Evolutionary conservation across 2,797 vertebrate genomes (phyloP).

Genomic region (Botia almorhae): DNA sequence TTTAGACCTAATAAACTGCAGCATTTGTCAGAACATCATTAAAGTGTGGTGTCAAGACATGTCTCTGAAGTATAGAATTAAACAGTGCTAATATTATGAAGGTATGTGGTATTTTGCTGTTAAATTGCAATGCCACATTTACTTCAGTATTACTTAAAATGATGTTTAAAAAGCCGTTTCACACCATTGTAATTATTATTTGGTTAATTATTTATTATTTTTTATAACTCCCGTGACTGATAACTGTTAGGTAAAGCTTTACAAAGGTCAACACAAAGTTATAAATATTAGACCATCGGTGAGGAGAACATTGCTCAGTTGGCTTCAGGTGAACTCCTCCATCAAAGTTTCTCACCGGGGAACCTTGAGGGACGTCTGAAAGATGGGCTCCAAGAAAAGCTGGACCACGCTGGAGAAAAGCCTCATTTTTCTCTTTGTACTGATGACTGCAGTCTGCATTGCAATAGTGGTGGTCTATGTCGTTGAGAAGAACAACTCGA

Average conservation of each 20-base stretch:
- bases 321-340: slow-evolving; percentile 7
- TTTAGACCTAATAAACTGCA: no score
- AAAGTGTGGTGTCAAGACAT: no score
- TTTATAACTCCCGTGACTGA: neutral
- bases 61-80: no score
- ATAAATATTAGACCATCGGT: slow-evolving; percentile 41
- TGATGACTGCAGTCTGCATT: slow-evolving; percentile 69
- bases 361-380: slow-evolving; percentile 28
- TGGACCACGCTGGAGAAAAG: slow-evolving; percentile 71
- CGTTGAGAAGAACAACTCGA: slow-evolving; percentile 48
- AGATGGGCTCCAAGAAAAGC: slow-evolving; percentile 50
- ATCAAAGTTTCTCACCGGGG: slow-evolving; percentile 49
- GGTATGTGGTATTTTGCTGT: no score
- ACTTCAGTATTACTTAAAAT: neutral
- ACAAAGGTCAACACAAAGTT: slow-evolving; percentile 61
- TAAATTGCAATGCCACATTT: no score
- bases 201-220: slow-evolving; percentile 26
- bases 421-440: slow-evolving; percentile 76
- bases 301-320: slow-evolving; percentile 10
- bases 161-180: neutral
- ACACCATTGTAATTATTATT: neutral
- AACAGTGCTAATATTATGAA: no score
- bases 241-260: neutral
- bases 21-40: no score
- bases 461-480: slow-evolving; percentile 71